These are phyloP conservation scores for Lagopus muta DNA, from an alignment of 2,113 vertebrate genomes.

Conservation along the genomic window DNA sequence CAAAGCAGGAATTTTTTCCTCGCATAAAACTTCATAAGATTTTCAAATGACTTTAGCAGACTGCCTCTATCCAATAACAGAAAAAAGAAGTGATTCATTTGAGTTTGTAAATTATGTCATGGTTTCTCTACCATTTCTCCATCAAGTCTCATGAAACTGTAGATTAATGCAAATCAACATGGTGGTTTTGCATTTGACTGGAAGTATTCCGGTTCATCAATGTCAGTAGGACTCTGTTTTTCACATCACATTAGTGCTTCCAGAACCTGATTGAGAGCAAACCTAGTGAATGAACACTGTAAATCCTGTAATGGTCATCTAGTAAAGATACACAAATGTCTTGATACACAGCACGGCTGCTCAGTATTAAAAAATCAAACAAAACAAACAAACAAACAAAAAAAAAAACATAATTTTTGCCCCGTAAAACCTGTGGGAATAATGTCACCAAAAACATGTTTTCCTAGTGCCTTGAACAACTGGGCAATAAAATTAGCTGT, in stretches of 20 bases:
- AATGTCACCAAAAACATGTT: not conserved
- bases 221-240: not conserved
- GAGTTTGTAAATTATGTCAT: not conserved
- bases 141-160: not conserved
- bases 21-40: not conserved
- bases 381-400: no score
- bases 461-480: not conserved
- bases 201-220: not conserved
- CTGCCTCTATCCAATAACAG: not conserved
- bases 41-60: not conserved
- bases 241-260: not conserved
- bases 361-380: not conserved
- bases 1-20: not conserved
- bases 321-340: not conserved
- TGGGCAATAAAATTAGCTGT: not conserved
- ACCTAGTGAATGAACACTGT: not conserved
- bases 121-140: not conserved
- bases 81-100: not conserved
- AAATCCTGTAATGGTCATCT: not conserved
- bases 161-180: not conserved
- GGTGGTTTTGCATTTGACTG: not conserved
- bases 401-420: not conserved
- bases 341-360: not conserved
- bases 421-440: no score
- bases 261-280: not conserved